A percentile compares a stretch with the other conserved stretches of the same genome.
phyloP scores from a whole-genome alignment of 2,888 invertebrate species.

The Meteorus cinctellus region DNA sequence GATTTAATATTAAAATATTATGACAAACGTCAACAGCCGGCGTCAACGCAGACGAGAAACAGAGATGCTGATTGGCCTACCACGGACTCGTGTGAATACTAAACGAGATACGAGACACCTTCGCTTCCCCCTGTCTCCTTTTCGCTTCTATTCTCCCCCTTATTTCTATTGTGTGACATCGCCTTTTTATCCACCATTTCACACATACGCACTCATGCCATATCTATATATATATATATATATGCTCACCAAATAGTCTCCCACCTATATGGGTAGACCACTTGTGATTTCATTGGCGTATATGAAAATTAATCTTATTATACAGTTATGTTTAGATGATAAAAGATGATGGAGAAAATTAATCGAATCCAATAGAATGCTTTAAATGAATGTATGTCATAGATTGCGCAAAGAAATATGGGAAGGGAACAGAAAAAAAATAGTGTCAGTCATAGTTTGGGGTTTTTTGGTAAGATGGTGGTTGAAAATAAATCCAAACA shows the following conservation, averaged over 20 bases:
- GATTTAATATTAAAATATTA: constrained; percentile 74
- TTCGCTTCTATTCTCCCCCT: constrained; percentile 33
- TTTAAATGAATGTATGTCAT: constrained; percentile 30
- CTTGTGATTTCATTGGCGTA: constrained; percentile 30
- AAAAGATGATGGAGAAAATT: constrained; percentile 38
- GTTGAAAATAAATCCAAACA: constrained; percentile 67
- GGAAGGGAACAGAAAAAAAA: background rate
- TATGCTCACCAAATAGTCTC: background rate
- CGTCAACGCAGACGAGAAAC: constrained; percentile 56
- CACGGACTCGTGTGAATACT: constrained; percentile 66
- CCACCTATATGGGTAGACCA: background rate
- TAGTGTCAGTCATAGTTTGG: constrained; percentile 35
- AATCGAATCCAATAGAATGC: constrained; percentile 30
- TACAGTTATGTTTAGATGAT: constrained; percentile 33
- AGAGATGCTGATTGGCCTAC: constrained; percentile 69
- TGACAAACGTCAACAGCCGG: constrained; percentile 72
- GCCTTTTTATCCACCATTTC: constrained; percentile 15
- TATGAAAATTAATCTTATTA: constrained; percentile 40
- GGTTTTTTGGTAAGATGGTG: constrained; percentile 38
- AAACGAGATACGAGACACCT: constrained; percentile 61
- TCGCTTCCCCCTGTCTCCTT: constrained; percentile 32
- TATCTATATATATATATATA: too few species aligned
- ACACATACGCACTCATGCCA: background rate
- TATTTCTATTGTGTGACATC: constrained; percentile 19
- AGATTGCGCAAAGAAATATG: constrained; percentile 16